Percentiles rank a stretch among this genome's conserved stretches.
phyloP scores from a whole-genome alignment of 2,888 invertebrate genomes.

The Lissonota sp. region DNA sequence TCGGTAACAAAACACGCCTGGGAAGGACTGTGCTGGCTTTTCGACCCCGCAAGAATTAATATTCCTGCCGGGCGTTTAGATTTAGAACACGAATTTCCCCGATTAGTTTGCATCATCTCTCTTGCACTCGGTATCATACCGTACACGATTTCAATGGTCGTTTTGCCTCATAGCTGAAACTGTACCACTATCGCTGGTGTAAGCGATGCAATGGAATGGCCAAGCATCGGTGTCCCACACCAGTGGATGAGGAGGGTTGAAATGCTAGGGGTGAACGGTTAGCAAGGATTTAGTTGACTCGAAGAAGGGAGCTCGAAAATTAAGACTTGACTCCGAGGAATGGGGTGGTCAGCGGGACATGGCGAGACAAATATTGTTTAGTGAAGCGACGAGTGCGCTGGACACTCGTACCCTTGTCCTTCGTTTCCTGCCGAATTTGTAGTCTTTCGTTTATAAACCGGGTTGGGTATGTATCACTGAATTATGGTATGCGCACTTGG shows the following conservation, averaged over 20 bases:
- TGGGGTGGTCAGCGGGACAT: constrained; percentile 66
- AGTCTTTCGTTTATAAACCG: constrained; percentile 11
- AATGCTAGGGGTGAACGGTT: constrained; percentile 37
- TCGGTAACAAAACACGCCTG: constrained; percentile 58
- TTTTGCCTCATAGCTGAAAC: constrained; percentile 56
- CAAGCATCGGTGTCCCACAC: constrained; percentile 40
- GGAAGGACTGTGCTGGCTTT: constrained; percentile 42
- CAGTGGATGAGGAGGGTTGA: constrained; percentile 26
- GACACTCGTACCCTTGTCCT: constrained; percentile 74
- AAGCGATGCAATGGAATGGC: constrained; percentile 42
- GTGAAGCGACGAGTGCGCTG: constrained; percentile 79
- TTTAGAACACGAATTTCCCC: constrained; percentile 83
- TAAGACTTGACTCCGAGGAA: constrained; percentile 69
- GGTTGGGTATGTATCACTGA: constrained; percentile 23
- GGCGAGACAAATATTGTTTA: constrained; percentile 76
- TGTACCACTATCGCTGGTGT: constrained; percentile 3
- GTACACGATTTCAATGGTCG: constrained; percentile 57
- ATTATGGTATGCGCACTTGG: constrained; percentile 31
- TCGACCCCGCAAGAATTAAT: constrained; percentile 77
- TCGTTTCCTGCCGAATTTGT: constrained; percentile 20
- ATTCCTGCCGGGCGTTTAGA: constrained; percentile 82
- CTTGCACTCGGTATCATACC: constrained; percentile 29
- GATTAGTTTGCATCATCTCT: constrained; percentile 80
- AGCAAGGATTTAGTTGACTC: constrained; percentile 73
- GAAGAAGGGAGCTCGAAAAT: constrained; percentile 71